Evolutionary conservation across 2,113 vertebrate species (phyloP).

Genomic region (Dermatemys mawii): DNA sequence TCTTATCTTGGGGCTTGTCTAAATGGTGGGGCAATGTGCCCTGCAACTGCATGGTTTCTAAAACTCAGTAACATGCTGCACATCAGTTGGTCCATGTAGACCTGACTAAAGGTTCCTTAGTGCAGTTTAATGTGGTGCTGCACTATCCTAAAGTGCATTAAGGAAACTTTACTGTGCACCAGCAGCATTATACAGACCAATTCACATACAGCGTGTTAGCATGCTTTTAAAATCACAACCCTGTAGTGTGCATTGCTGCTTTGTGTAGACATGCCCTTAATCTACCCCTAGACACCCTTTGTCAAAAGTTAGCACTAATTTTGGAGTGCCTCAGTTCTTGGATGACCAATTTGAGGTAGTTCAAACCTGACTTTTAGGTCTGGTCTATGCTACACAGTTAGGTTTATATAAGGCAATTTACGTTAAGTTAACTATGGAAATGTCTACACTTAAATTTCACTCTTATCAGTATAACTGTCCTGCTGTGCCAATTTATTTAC

Average conservation of each 20-base stretch:
- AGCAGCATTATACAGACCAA: neutral
- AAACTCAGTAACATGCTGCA: neutral
- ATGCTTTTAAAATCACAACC: neutral
- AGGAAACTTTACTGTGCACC: neutral
- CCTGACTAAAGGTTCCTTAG: neutral
- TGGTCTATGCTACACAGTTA: neutral
- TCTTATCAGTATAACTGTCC: neutral
- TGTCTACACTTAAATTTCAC: neutral
- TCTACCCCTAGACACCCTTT: neutral
- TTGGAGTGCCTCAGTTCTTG: neutral
- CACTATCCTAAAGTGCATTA: neutral
- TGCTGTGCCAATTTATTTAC: neutral
- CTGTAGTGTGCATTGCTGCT: neutral
- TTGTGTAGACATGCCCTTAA: neutral
- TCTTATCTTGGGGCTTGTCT: neutral
- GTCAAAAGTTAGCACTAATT: neutral
- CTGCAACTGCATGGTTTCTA: neutral
- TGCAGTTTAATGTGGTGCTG: neutral
- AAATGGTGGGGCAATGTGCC: neutral
- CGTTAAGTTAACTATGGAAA: neutral
- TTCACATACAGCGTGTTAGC: neutral
- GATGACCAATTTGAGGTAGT: neutral
- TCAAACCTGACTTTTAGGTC: neutral
- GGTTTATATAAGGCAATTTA: neutral
- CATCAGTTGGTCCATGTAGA: neutral